Evolutionary conservation across 2,113 vertebrate species (phyloP).

Genomic region (Lethenteron camtschaticum): DNA sequence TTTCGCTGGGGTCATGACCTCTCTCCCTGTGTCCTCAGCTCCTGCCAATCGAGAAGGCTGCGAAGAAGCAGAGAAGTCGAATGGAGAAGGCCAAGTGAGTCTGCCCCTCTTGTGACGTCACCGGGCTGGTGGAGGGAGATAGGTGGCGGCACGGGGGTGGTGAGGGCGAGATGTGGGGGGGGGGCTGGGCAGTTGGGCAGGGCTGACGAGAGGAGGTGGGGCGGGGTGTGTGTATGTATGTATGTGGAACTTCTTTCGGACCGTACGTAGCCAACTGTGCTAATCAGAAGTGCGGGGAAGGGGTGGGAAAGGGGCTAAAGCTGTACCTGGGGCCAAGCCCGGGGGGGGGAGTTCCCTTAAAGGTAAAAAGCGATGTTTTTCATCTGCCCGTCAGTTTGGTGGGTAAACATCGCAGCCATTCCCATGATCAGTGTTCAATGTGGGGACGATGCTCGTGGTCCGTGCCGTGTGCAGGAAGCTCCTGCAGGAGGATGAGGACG

Average conservation of each 20-base stretch:
- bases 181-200: too few relatives aligned
- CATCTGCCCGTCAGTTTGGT: not conserved
- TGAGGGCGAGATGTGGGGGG: too few relatives aligned
- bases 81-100: slow-evolving; percentile 15
- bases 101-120: not conserved
- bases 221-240: too few relatives aligned
- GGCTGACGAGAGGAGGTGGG: too few relatives aligned
- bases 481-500: slow-evolving; percentile 20
- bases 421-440: not conserved
- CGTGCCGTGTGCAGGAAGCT: not conserved
- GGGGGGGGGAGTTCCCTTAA: not conserved
- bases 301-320: not conserved
- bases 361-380: not conserved
- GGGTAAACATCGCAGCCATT: not conserved
- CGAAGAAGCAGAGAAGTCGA: slow-evolving; percentile 37
- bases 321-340: not conserved
- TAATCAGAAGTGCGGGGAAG: too few relatives aligned
- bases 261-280: too few relatives aligned
- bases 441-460: not conserved
- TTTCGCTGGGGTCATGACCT: slow-evolving; percentile 7
- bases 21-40: slow-evolving; percentile 24
- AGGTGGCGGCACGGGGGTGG: too few relatives aligned
- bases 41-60: slow-evolving; percentile 69
- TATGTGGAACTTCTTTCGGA: too few relatives aligned
- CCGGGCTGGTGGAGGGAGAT: too few relatives aligned